Evolutionary conservation across 2,888 invertebrate species (phyloP), one percentile per base, ranked within the genome.

Genomic region (Caenorhabditis macrosperma): DNA sequence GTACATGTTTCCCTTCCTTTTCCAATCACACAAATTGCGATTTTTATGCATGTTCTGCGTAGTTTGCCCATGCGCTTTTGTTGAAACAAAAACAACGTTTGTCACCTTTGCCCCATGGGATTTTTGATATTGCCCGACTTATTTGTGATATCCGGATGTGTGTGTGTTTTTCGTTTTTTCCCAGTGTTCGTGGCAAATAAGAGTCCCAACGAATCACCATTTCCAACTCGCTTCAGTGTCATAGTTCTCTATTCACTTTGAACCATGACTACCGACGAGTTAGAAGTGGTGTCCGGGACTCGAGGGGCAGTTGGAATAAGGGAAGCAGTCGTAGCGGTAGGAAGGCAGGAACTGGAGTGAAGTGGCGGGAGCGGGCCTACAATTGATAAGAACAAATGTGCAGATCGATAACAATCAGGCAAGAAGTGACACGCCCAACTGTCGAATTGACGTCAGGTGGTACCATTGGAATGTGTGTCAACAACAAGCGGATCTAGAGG

Each of bases 61-160:
- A 33, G 24, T 9, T 9, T 12, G 24, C 22, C 10, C 10, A 33
- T 12, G 24, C 10, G n/a, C 22, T 4, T 22, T 30, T 35, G 24
- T 41, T 44, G 48, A 57, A 67, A 68, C 68, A 60, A 68, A 48
- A 68, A 68, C 59, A 68, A 50, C 59, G 48, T 67, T 57, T 67
- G 67, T 68, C 68, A 68, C 68, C 68, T 68, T 57, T 30, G 9
- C 17, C 68, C 59, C 68, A 9, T 9, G 68, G 55, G 68, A 68
- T 59, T 67, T 33, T 12, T 24, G 48, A 38, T 38, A 50, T 66
- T 54, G 38, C 28, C 44, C 22, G 6, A 38, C 48, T 44, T 22
- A 57, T 57, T 55, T 67, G 55, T 68, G 54, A 66, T 54, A 54
- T 68, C 41, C 38, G 20, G 52, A 38, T 55, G 52, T 57, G 44